Evolutionary conservation across 2,113 vertebrate species (phyloP), one percentile per base, ranked within the genome.

Genomic region (Suncus etruscus): DNA sequence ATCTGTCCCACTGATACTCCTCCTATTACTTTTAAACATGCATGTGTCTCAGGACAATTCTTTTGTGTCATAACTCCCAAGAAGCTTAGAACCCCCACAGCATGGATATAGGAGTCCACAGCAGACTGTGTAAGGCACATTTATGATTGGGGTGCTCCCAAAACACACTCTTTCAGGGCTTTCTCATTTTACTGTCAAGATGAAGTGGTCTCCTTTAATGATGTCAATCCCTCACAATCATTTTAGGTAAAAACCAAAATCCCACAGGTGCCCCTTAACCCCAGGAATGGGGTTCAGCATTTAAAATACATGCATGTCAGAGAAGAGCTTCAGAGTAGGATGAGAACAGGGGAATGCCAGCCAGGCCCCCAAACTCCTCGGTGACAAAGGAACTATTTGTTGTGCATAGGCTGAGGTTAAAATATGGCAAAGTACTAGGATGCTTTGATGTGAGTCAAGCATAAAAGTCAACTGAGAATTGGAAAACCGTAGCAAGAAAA

Each of bases 401-500:
- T 61, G 65, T 68, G 81, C 50, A 27, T 81, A 86, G 47, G 69
- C 18, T 84, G 39, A 69, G 92, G 87, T 92, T 81, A 82, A 74
- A 87, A 92, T 25, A 48, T 80, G 75, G 74, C 74, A 76, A 79
- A 78, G 90, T 69, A 91, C 87, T 84, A 89, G 82, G 89, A 93
- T 87, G 87, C 91, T 89, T 81, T 47, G 87, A 93, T 20, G 65
- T 54, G 87, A 96, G 79, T 74, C 84, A 89, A 79, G 86, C 85
- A 93, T 95, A 87, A 94, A 94, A 95, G 90, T 95, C 94, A 91
- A 95, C 90, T 88, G 80, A 93, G 91, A 94, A 96, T 95, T 93
- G 89, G 95, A 92, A 95, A 96, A 95, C 39, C 83, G 94, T 92
- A 95, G 81, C 87, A 85, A 96, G 91, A 94, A 96, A 95, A 96